Conservation (phyloP, 2,797 vertebrate genomes). For the Gadopsis marmoratus region DNA sequence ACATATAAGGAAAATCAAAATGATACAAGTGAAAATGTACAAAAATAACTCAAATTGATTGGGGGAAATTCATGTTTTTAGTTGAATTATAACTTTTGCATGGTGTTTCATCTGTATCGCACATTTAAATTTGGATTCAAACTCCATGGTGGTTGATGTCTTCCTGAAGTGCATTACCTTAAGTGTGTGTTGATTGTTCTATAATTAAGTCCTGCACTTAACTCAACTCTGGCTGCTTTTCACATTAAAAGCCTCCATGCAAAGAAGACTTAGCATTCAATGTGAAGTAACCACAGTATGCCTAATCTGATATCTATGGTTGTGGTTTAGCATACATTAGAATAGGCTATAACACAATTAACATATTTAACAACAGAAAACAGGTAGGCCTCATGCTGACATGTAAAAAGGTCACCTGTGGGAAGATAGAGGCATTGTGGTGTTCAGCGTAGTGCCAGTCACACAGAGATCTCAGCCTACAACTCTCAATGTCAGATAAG, state of each 20-base stretch:
- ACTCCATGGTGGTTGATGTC: no score
- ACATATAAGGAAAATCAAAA: background rate
- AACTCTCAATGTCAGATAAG: slow-evolving; percentile 84
- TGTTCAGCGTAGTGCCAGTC: slow-evolving; percentile 91
- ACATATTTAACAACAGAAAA: background rate
- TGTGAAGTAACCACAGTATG: fast-evolving
- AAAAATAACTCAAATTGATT: no score
- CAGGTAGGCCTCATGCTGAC: background rate
- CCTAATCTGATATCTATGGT: background rate
- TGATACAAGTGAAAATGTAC: background rate
- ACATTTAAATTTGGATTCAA: background rate
- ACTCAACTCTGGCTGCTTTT: background rate
- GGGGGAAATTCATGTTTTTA: background rate
- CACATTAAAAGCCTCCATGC: background rate
- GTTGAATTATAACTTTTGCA: background rate
- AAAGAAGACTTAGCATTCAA: background rate
- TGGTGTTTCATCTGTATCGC: background rate
- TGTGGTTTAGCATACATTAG: background rate
- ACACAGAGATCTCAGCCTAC: slow-evolving; percentile 84
- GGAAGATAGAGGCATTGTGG: slow-evolving; percentile 85
- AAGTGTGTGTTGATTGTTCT: background rate
- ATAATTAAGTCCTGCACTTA: no score
- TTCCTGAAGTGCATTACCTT: background rate
- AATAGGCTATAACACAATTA: background rate
- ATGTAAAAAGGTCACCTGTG: slow-evolving; percentile 85